phyloP scores from a whole-genome alignment of 1,140 invertebrate species.

The Lepeophtheirus salmonis region DNA sequence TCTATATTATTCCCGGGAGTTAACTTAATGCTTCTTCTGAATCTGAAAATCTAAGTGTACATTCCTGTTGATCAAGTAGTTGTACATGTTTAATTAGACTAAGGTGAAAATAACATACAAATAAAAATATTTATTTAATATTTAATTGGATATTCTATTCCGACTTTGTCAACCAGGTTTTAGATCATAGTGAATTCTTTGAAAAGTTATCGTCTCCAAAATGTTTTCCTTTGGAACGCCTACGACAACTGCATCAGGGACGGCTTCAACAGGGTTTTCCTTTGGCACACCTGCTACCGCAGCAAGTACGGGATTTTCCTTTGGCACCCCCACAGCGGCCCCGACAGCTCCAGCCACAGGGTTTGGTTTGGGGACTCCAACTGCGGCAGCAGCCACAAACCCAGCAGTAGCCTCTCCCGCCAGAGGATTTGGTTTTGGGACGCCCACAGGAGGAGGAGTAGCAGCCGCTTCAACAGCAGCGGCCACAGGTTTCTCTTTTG shows the following conservation, averaged over 20 bases:
- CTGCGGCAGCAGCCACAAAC: not conserved
- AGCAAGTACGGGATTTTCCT: not conserved
- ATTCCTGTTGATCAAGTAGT: too few species aligned
- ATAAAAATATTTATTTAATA: too few species aligned
- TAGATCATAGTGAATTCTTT: too few species aligned
- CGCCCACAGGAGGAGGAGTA: not conserved
- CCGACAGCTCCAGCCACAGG: not conserved
- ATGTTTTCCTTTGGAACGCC: not conserved
- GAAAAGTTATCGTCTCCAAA: too few species aligned
- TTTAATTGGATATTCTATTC: too few species aligned
- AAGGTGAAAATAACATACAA: too few species aligned
- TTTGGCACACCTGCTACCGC: constrained; percentile 1
- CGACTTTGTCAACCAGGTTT: too few species aligned
- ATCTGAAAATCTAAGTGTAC: too few species aligned
- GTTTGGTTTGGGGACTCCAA: constrained; percentile 4
- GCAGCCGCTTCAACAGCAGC: not conserved
- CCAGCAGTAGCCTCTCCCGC: not conserved
- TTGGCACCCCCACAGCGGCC: not conserved
- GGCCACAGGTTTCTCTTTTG: constrained; percentile 3
- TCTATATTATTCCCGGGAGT: too few species aligned
- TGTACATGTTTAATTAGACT: too few species aligned
- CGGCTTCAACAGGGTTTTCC: constrained; percentile 12
- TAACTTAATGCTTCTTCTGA: too few species aligned
- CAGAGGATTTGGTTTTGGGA: not conserved
- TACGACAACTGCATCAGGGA: not conserved